A percentile compares a stretch with the other conserved stretches of the same genome.
Evolutionary conservation across 2,797 vertebrate species (phyloP).

Genomic region (Karalla daura): DNA sequence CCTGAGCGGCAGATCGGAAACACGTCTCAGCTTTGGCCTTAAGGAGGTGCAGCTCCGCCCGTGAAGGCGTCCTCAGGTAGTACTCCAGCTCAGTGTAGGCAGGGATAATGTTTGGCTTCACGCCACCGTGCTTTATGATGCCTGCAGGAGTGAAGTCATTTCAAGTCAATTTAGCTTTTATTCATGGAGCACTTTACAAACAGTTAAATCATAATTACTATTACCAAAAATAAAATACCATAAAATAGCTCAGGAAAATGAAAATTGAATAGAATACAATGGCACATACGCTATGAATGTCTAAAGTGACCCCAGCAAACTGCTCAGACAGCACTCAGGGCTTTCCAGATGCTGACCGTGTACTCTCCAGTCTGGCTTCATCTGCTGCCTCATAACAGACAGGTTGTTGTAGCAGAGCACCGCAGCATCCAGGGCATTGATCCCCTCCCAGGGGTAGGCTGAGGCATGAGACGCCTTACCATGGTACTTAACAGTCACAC

Average conservation of each 20-base stretch:
- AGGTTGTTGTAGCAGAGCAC: constrained; percentile 92
- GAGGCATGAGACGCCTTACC: constrained; percentile 91
- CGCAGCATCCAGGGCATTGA: constrained; percentile 91
- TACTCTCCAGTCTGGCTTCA: constrained; percentile 90
- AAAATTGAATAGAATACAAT: too few species aligned
- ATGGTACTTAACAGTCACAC: constrained; percentile 88
- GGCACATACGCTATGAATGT: too few species aligned
- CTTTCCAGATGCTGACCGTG: constrained; percentile 77
- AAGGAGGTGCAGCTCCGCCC: constrained; percentile 84
- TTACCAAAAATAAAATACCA: too few species aligned
- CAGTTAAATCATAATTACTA: too few species aligned
- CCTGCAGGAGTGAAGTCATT: too few species aligned
- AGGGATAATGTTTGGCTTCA: constrained; percentile 92
- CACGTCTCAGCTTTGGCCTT: constrained; percentile 87
- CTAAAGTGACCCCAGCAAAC: neutral
- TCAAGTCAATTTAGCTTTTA: too few species aligned
- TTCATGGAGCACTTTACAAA: too few species aligned
- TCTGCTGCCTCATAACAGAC: constrained; percentile 90
- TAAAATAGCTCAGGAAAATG: too few species aligned
- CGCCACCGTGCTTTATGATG: constrained; percentile 90
- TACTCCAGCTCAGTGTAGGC: constrained; percentile 88
- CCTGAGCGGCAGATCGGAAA: constrained; percentile 88
- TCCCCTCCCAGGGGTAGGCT: constrained; percentile 90
- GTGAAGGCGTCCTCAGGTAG: constrained; percentile 88
- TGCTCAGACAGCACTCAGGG: neutral